Evolutionary conservation across 2,797 vertebrate species (phyloP).

Genomic region (Karalla daura): DNA sequence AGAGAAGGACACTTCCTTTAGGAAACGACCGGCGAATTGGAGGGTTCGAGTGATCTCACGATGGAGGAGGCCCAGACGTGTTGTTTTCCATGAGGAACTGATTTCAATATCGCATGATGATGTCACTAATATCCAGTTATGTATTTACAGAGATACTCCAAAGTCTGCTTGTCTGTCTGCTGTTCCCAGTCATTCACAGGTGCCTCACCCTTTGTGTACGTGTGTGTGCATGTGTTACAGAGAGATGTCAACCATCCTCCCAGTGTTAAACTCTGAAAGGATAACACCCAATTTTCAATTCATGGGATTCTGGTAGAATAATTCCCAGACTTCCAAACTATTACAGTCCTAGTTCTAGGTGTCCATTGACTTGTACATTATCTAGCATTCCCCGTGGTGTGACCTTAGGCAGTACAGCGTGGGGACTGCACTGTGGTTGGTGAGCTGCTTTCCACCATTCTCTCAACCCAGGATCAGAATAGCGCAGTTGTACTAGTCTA

Average conservation of each 20-base stretch:
- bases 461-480: conserved; percentile 24
- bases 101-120: conserved; percentile 86
- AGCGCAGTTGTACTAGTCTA: conserved; percentile 46
- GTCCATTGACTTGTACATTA: conserved; percentile 75
- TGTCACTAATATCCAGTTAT: conserved; percentile 83
- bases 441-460: conserved; percentile 27
- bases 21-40: conserved; percentile 20
- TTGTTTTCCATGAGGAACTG: conserved; percentile 68
- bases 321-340: conserved; percentile 68
- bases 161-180: conserved; percentile 81
- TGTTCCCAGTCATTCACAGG: conserved; percentile 81
- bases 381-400: conserved; percentile 65
- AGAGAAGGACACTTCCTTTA: conserved; percentile 44
- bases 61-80: conserved; percentile 28
- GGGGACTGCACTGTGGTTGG: conserved; percentile 36
- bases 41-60: conserved; percentile 6
- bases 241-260: conserved; percentile 59
- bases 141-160: conserved; percentile 83
- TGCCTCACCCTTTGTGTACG: conserved; percentile 75
- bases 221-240: conserved; percentile 70
- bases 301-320: conserved; percentile 58
- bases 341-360: conserved; percentile 68
- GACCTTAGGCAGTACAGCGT: conserved; percentile 52
- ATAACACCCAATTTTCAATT: conserved; percentile 44
- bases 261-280: conserved; percentile 40